Evolutionary conservation across 2,113 vertebrate species (phyloP).

Genomic region (Parotia lawesii): DNA sequence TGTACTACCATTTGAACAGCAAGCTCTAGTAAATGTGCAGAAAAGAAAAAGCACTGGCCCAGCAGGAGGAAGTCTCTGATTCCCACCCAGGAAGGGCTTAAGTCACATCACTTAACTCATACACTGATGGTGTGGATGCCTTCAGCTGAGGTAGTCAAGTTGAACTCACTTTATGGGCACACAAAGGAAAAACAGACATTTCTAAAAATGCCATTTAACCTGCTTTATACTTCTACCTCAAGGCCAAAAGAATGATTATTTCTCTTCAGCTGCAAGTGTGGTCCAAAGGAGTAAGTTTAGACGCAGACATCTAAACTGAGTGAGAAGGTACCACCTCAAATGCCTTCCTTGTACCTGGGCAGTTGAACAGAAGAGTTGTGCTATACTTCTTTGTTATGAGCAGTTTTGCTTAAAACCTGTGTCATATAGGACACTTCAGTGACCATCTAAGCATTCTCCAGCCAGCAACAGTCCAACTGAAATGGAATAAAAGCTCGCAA

Average conservation of each 20-base stretch:
- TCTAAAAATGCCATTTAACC: not conserved
- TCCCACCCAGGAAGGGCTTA: not conserved
- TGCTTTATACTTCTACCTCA: not conserved
- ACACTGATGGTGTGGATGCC: not conserved
- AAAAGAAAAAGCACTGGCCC: not conserved
- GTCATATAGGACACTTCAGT: not conserved
- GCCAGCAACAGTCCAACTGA: not conserved
- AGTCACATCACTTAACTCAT: not conserved
- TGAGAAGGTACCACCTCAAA: not conserved
- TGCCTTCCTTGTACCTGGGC: not conserved
- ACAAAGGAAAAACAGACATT: not conserved
- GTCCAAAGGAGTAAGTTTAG: not conserved
- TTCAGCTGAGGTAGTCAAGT: not conserved
- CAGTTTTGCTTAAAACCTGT: not conserved
- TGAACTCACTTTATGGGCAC: not conserved
- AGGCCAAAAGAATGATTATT: not conserved
- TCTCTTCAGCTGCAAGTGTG: not conserved
- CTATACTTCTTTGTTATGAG: not conserved
- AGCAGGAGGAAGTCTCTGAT: not conserved
- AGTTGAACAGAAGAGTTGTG: not conserved
- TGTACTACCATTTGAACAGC: not conserved
- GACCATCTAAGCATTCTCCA: not conserved
- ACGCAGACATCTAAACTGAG: not conserved
- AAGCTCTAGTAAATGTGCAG: not conserved
- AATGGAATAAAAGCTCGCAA: not conserved